phyloP scores from a whole-genome alignment of 2,888 invertebrate genomes.

The Gasteruption jaculator region DNA sequence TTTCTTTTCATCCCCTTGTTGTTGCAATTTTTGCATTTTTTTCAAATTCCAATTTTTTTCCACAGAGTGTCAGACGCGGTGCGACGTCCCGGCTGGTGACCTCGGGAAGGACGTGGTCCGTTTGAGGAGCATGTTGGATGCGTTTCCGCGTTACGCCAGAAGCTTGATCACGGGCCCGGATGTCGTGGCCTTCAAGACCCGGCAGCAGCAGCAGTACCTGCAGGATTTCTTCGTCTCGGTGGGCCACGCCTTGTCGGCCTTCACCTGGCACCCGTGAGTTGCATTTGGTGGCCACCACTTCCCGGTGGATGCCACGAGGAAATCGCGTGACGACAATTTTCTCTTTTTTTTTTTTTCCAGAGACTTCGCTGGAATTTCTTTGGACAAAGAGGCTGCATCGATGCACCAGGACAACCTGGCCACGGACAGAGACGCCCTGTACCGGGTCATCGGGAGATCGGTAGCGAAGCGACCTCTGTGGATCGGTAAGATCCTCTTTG shows the following conservation, averaged over 20 bases:
- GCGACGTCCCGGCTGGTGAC: slow-evolving; percentile 37
- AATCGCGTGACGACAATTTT: slow-evolving; percentile 6
- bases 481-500: slow-evolving; percentile 52
- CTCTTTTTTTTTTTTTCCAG: slow-evolving; percentile 19
- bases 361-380: slow-evolving; percentile 31
- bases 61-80: slow-evolving; percentile 42
- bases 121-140: slow-evolving; percentile 63
- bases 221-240: slow-evolving; percentile 50
- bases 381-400: slow-evolving; percentile 30
- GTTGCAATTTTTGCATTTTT: slow-evolving; percentile 2
- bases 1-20: slow-evolving; percentile 1
- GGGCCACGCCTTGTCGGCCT: slow-evolving; percentile 60
- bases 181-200: slow-evolving; percentile 39
- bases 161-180: slow-evolving; percentile 51
- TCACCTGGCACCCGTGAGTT: slow-evolving; percentile 73
- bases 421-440: slow-evolving; percentile 32
- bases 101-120: slow-evolving; percentile 45
- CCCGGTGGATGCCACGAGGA: too few relatives aligned
- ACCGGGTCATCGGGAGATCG: slow-evolving; percentile 32
- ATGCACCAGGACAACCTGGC: slow-evolving; percentile 36
- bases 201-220: slow-evolving; percentile 44
- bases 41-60: slow-evolving; percentile 8
- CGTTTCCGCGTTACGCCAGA: slow-evolving; percentile 55
- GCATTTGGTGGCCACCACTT: slow-evolving; percentile 13
- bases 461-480: slow-evolving; percentile 45